Evolutionary conservation across 2,113 vertebrate species (phyloP).

Genomic region (Tupaia chinensis): DNA sequence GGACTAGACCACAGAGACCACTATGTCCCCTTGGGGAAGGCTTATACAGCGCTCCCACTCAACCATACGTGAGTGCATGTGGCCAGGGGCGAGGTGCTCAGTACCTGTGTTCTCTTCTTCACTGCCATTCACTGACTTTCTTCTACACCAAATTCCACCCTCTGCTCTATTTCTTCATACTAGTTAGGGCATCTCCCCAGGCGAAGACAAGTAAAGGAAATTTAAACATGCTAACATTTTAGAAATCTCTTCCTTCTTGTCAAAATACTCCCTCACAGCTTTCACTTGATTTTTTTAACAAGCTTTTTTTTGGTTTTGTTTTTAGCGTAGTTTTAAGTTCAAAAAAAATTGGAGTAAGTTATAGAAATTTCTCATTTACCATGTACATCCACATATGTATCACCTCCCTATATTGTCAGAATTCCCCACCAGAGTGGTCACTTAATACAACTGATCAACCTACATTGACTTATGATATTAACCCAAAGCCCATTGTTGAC

Average conservation of each 20-base stretch:
- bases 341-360: not conserved
- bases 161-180: not conserved
- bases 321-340: not conserved
- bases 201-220: constrained; percentile 40
- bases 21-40: not conserved
- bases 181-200: not conserved
- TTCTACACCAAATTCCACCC: not conserved
- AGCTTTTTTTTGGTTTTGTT: not conserved
- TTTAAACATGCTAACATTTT: constrained; percentile 30
- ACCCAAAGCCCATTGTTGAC: not conserved
- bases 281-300: not conserved
- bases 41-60: rapidly evolving
- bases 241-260: not conserved
- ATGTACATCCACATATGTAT: not conserved
- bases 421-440: not conserved
- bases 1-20: not conserved
- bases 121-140: not conserved
- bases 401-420: not conserved
- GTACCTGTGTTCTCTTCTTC: not conserved
- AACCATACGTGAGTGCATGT: rapidly evolving
- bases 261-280: constrained; percentile 39
- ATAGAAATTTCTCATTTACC: not conserved
- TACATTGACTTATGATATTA: not conserved
- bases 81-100: not conserved
- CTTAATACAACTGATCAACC: not conserved